A percentile compares a stretch with the other conserved stretches of the same genome.
Evolutionary conservation across 2,888 invertebrate species (phyloP).

Genomic region (Sabatieria punctata): DNA sequence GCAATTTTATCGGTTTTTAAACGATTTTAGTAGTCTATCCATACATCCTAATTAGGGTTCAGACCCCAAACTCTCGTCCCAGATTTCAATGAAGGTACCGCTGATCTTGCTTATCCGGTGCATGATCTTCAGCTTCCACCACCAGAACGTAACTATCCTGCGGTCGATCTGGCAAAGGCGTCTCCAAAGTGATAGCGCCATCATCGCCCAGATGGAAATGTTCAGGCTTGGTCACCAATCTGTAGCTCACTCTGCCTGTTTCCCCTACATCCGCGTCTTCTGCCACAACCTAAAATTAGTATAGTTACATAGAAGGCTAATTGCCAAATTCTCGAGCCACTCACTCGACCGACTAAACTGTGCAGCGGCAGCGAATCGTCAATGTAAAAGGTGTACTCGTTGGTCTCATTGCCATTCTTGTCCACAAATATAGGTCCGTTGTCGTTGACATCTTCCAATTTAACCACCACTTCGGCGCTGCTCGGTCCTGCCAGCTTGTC

Average conservation of each 20-base stretch:
- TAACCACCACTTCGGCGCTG: background rate
- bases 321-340: background rate
- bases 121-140: slow-evolving; percentile 47
- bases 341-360: background rate
- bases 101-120: background rate
- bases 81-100: background rate
- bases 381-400: background rate
- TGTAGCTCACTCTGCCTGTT: background rate
- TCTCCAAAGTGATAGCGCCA: slow-evolving; percentile 62
- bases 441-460: background rate
- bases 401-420: background rate
- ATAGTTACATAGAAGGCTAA: background rate
- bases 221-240: background rate
- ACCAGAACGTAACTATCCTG: slow-evolving; percentile 62
- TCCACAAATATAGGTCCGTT: background rate
- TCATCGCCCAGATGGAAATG: slow-evolving; percentile 28
- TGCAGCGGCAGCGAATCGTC: background rate
- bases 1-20: too few species aligned
- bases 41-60: too few species aligned
- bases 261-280: background rate
- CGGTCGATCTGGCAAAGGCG: slow-evolving; percentile 61
- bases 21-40: too few species aligned
- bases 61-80: too few species aligned
- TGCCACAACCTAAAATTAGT: background rate
- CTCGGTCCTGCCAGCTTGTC: too few species aligned